Conservation (phyloP, 2,113 vertebrate species). For the Dipodomys spectabilis region DNA sequence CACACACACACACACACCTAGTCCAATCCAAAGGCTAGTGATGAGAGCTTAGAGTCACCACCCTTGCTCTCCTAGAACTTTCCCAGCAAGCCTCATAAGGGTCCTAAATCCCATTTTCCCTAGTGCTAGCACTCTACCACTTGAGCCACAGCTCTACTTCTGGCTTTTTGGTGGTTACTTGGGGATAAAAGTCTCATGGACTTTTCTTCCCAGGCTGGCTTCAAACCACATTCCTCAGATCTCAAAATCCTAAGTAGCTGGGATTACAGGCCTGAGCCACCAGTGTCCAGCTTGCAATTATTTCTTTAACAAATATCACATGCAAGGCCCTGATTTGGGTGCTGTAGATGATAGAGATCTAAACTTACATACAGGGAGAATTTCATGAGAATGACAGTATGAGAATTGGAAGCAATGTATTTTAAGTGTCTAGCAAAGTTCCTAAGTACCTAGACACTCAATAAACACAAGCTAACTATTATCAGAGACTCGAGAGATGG, state of each 20-base stretch:
- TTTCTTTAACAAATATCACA: background rate
- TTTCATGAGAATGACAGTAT: background rate
- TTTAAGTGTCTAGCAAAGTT: background rate
- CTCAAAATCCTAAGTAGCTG: too few relatives aligned
- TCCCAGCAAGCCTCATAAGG: background rate
- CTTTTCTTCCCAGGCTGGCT: too few relatives aligned
- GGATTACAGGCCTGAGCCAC: too few relatives aligned
- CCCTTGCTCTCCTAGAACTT: background rate
- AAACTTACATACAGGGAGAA: background rate
- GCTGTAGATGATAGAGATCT: background rate
- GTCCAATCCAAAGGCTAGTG: background rate
- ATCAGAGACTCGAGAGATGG: background rate
- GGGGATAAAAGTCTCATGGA: too few relatives aligned
- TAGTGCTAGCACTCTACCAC: too few relatives aligned
- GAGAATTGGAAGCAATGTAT: background rate
- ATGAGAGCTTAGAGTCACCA: background rate
- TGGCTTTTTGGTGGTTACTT: too few relatives aligned
- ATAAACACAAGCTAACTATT: background rate
- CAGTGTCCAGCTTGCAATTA: background rate
- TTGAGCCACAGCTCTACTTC: too few relatives aligned
- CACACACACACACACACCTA: background rate
- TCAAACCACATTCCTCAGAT: too few relatives aligned
- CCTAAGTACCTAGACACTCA: background rate
- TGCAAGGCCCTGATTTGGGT: background rate
- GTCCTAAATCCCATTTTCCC: background rate